Base-by-base conservation (phyloP, 2,113 vertebrate genomes). In the Cynoglossus semilaevis region DNA sequence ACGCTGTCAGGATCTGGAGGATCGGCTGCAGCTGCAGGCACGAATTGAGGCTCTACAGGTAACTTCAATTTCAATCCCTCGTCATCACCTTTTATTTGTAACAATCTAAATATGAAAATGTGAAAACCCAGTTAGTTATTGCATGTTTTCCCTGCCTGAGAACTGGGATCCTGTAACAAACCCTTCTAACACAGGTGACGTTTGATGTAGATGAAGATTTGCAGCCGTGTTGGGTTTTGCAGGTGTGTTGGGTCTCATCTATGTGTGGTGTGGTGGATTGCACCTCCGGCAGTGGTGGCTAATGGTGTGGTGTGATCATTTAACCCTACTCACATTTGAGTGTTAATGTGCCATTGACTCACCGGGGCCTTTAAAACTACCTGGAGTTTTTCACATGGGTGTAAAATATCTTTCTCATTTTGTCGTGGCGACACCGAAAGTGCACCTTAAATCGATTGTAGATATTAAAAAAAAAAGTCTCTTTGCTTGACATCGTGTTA, bases 201-300 rank as follows among this genome's bases (percentile, higher is more conserved):
- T 95, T 95, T 94, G 94, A 88, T 93, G 91, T 95, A 93, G 90
- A 93, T 91, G 94, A 94, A 91, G 94, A 93, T 88, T 83, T 89
- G 88, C 91, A 75, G 78, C 91, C 89, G 48, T 87, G 84, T 87
- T 90, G 91, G 90, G 88, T 86, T 70, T 77, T 87, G 63, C 92
- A 96, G 93, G 94, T 96, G 89, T 94, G 94, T 96, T 80, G 70
- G 74, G 65, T 74, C 41, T 58, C 41, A 11, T 55, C 81, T 84
- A 8, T 56, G 63, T 67, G 71, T 79, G 88, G 71, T 79, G 88
- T 79, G 73, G 69, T 73, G 37, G 85, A 69, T 67, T 53, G 52
- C 86, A 74, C 76, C 75, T 77, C 69, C 82, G 76, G 87, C 74
- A 87, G 91, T 93, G 92, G 85, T 43, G 7, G 67, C 81, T 88